Evolutionary conservation across 2,888 invertebrate genomes (phyloP), one percentile per base, ranked within the genome.

Genomic region (Rhagonycha lutea): DNA sequence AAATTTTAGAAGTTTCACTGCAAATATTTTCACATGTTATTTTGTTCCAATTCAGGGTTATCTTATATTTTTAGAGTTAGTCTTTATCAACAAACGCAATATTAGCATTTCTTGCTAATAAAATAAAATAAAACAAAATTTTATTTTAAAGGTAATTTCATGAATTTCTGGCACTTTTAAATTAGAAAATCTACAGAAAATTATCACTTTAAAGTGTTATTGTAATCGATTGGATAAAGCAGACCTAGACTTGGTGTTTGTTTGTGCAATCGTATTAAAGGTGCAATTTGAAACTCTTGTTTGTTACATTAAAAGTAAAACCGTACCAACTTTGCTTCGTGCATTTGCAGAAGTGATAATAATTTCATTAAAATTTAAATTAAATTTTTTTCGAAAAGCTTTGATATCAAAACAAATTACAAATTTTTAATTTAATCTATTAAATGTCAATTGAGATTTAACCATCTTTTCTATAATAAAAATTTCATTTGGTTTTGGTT

Each of bases 401-500:
- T 32, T 32, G 32, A 32, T 32, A 32, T 47, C 7, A 47, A 47
- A 47, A 47, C 47, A n/a, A 47, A 47, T 47, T 47, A 47, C n/a
- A 47, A 47, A 47, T 47, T 47, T 47, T n/a, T 47, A 47, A 47
- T 47, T 47, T n/a, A 47, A 47, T n/a, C 7, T 47, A n/a, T 47
- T 47, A 47, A 32, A 32, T n/a, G 47, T n/a, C n/a, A 47, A 47
- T 47, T 47, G 7, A 8, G 7, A 12, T 47, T 47, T 47, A n/a
- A n/a, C 8, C n/a, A 47, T 7, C n/a, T 32, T 32, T 47, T n/a
- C 47, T 47, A 5, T 47, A 47, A 47, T 47, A n/a, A 65, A 63
- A 65, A n/a, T 65, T 28, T 47, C 71, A 73, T 71, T 73, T 76
- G 71, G 71, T 76, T 68, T 68, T 61, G 28, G 73, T 73, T 76